Conservation (phyloP, 2,888 invertebrate species). For the Watsonalla binaria region DNA sequence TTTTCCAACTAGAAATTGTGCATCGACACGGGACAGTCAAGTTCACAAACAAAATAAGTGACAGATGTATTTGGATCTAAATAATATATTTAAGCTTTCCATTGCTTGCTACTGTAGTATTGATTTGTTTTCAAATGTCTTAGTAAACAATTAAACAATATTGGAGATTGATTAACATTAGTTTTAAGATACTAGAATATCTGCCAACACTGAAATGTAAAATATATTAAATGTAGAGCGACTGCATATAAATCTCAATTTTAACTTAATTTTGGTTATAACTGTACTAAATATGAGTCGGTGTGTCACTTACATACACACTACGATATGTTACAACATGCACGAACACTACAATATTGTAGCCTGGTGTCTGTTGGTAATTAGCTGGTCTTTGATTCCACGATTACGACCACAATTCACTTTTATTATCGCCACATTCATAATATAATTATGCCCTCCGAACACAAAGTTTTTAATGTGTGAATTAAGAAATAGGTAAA, state of each 20-base stretch:
- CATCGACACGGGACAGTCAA: neutral
- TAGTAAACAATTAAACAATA: too few species aligned
- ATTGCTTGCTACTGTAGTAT: too few species aligned
- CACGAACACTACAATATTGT: slow-evolving; percentile 6
- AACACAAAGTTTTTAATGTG: neutral
- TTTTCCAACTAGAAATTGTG: neutral
- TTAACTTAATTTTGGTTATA: neutral
- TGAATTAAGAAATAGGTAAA: neutral
- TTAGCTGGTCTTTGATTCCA: slow-evolving; percentile 38
- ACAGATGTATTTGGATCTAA: neutral
- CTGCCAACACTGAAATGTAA: too few species aligned
- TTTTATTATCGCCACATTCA: slow-evolving; percentile 27
- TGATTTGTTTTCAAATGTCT: too few species aligned
- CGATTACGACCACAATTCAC: slow-evolving; percentile 43
- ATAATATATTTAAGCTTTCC: too few species aligned
- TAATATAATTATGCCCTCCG: neutral
- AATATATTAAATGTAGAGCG: too few species aligned
- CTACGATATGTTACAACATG: neutral
- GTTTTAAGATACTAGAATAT: too few species aligned
- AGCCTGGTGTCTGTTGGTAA: slow-evolving; percentile 27
- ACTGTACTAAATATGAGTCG: neutral
- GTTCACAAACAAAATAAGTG: neutral
- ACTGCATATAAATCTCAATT: too few species aligned
- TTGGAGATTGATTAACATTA: too few species aligned
- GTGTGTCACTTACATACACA: neutral